A percentile compares a stretch with the other conserved stretches of the same genome.
phyloP scores from a whole-genome alignment of 1,140 invertebrate genomes.

The Galendromus occidentalis region DNA sequence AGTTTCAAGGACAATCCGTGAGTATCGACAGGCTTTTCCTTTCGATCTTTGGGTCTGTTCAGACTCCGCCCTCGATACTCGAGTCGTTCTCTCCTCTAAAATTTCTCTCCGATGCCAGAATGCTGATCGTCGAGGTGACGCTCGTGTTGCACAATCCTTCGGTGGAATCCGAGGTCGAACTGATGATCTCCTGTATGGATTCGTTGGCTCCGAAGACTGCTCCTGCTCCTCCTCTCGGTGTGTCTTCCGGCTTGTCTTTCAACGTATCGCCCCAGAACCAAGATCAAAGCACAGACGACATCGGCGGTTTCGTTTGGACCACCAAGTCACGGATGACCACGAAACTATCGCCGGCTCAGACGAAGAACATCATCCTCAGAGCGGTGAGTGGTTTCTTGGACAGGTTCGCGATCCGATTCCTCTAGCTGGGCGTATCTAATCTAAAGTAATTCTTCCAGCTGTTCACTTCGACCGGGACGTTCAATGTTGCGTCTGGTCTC shows the following conservation, averaged over 20 bases:
- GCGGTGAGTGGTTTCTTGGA: background rate
- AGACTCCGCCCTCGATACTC: background rate
- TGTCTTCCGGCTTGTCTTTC: background rate
- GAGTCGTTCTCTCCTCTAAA: background rate
- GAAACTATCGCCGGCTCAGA: background rate
- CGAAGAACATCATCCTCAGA: background rate
- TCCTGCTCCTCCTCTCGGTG: background rate
- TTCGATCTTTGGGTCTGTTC: background rate
- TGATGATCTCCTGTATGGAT: background rate
- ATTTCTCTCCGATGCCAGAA: background rate
- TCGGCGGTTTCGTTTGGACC: constrained; percentile 7
- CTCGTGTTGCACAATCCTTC: background rate
- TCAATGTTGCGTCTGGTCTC: background rate
- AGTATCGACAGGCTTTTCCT: background rate
- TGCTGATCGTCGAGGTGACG: background rate
- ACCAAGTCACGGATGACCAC: background rate
- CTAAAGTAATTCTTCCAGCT: background rate
- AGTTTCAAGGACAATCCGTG: background rate
- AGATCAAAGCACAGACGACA: background rate
- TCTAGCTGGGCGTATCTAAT: background rate
- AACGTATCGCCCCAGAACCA: background rate
- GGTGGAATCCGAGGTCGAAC: background rate
- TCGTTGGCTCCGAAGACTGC: background rate
- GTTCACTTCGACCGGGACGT: background rate
- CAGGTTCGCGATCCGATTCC: background rate